A percentile compares a stretch with the other conserved stretches of the same genome.
Evolutionary conservation across 2,888 invertebrate genomes (phyloP).

Genomic region (Sthenelais limicola): DNA sequence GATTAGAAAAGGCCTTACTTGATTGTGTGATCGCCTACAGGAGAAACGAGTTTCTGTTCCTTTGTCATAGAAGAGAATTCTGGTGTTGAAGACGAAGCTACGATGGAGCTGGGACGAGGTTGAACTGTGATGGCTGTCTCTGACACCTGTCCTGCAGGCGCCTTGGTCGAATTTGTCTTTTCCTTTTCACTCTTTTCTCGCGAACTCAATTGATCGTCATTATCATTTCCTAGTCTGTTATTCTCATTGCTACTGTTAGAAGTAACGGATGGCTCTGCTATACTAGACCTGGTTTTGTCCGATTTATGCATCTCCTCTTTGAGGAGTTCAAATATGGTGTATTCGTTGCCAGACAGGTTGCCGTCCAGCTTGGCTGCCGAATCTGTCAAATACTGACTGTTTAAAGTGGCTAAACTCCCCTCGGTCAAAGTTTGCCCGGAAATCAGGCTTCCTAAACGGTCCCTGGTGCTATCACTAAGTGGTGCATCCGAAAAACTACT

Average conservation of each 20-base stretch:
- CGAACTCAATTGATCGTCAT: neutral
- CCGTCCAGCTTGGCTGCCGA: slow-evolving; percentile 13
- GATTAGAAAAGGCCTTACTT: too few relatives aligned
- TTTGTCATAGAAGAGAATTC: slow-evolving; percentile 40
- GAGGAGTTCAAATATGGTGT: slow-evolving; percentile 61
- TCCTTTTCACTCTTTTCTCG: neutral
- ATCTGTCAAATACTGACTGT: too few relatives aligned
- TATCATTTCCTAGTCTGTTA: neutral
- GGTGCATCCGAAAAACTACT: slow-evolving; percentile 17
- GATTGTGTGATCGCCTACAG: slow-evolving; percentile 64
- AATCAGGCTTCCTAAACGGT: slow-evolving; percentile 19
- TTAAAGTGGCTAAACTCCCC: neutral
- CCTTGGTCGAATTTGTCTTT: too few relatives aligned
- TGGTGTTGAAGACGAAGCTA: slow-evolving; percentile 40
- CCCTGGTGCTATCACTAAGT: slow-evolving; percentile 48
- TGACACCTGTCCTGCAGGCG: slow-evolving; percentile 14
- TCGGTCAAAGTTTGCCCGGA: neutral
- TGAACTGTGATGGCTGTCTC: slow-evolving; percentile 23
- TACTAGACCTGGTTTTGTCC: neutral
- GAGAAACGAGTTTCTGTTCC: slow-evolving; percentile 57
- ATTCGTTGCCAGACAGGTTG: slow-evolving; percentile 51
- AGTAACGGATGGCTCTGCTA: too few relatives aligned
- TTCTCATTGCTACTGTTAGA: too few relatives aligned
- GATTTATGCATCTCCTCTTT: slow-evolving; percentile 57
- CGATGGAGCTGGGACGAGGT: slow-evolving; percentile 32